Base-by-base conservation (phyloP, 2,888 invertebrate species). In the Phalera bucephala region DNA sequence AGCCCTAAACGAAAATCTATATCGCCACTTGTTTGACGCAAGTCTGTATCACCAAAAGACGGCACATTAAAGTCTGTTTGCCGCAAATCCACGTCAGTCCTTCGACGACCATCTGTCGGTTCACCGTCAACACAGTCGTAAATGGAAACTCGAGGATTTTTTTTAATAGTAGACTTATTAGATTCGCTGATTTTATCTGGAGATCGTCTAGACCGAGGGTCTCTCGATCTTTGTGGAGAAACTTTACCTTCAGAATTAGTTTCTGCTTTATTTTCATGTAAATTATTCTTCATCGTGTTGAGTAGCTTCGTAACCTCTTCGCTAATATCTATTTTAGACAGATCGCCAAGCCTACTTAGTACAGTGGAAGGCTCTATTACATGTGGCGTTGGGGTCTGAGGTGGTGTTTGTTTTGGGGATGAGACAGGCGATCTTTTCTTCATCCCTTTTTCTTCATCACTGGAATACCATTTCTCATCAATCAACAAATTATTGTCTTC, bases 391-490 rank as follows among this genome's bases (percentile, higher is more conserved):
- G 73, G 68, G 12, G 62, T 44, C 45, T 67, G 71, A 17, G 70
- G 45, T 2, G 74, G 64, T 5, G 58, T 53, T 45, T 71, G 70
- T 48, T 59, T 64, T 22, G 86, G 86, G n/a, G 88, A 85, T 20
- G 73, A 69, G 28, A 52, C 58, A 8, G 85, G 86, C 14, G 90
- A 86, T 41, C 75, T 86, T 36, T 67, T 79, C 61, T 80, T 89
- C 12, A 44, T 64, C 14, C 73, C 69, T 41, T 94, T 95, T 59
- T 93, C 94, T 55, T 94, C 95, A 55, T 95, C 95, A 68, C 95
- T 95, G 1, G 95, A 95, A 68, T 95, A 96, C 94, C 95, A 95
- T 76, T 94, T 93, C 56, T 91, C 91, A 52, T 91, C 91, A 41
- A 91, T 91, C 43, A 87, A 75, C 51, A 91, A 75, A 70, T 91